Evolutionary conservation across 2,888 invertebrate genomes (phyloP), one percentile per base, ranked within the genome.

Genomic region (Vesta saturnalis): DNA sequence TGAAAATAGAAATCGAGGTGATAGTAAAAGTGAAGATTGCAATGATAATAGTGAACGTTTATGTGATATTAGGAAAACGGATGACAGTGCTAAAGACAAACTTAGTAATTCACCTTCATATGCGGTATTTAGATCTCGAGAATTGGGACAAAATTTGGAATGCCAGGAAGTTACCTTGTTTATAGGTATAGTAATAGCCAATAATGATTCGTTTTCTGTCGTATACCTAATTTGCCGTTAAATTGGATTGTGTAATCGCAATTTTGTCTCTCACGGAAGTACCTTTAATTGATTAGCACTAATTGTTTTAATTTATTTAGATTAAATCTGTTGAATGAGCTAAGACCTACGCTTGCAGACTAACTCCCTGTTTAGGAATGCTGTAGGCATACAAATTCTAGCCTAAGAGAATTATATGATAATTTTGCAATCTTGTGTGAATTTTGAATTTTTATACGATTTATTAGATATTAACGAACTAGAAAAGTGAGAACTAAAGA

Each of bases 111-210:
- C 55, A 19, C 54, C 39, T 14, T 18, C 21, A 18, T 61, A 64
- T 58, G 52, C 64, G 8, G 47, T 21, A 60, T 61, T 62, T 43
- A 61, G 62, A 18, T 66, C 77, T 65, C 78, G 76, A 70, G 81
- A 80, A 63, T 79, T 81, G 62, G 80, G 81, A 65, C 80, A 82
- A 22, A 78, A 78, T 62, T 68, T 78, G 62, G 83, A 84, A 70
- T 79, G 78, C 64, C 83, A 84, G 73, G 83, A 83, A 76, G 76
- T 84, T 61, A 78, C 76, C 58, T 80, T 82, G 72, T 83, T 80
- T 76, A 79, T 84, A 77, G 83, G 83, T 83, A 78, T 70, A 15
- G 43, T 14, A 14, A 43, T 43, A 23, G 70, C 60, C 15, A 46
- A 64, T 43, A 12, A 22, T 21, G n/a, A 52, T 55, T 35, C 16